Conservation (phyloP, 1,140 invertebrate genomes). For the Drosophila kepulauana region DNA sequence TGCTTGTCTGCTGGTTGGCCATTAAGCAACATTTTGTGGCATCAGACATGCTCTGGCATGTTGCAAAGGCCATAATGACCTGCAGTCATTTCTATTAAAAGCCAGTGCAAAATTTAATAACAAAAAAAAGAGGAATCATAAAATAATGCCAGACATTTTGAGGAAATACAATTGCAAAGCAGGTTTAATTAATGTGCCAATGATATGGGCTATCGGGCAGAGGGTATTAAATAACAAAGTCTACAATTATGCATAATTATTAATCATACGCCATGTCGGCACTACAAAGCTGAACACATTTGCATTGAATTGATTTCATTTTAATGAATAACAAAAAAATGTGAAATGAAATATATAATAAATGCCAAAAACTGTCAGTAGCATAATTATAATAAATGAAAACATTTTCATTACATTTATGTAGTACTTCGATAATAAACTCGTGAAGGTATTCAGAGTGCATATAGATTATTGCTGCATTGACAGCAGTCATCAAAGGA, state of each 20-base stretch:
- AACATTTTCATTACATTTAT: slow-evolving; percentile 35
- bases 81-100: neutral
- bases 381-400: slow-evolving; percentile 67
- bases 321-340: slow-evolving; percentile 35
- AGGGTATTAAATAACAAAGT: slow-evolving; percentile 1
- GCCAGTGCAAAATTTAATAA: neutral
- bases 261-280: slow-evolving; percentile 40
- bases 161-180: slow-evolving; percentile 1
- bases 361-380: slow-evolving; percentile 42
- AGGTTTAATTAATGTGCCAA: neutral
- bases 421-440: slow-evolving; percentile 56
- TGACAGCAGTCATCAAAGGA: slow-evolving; percentile 52
- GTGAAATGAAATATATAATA: slow-evolving; percentile 1
- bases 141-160: slow-evolving; percentile 2
- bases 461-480: slow-evolving; percentile 60
- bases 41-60: slow-evolving; percentile 31
- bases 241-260: slow-evolving; percentile 53
- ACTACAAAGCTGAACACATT: slow-evolving; percentile 14
- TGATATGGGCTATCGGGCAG: neutral
- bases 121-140: neutral
- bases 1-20: slow-evolving; percentile 39
- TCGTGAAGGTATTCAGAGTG: slow-evolving; percentile 15
- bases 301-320: slow-evolving; percentile 39
- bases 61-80: slow-evolving; percentile 13
- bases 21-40: slow-evolving; percentile 62